Conservation (phyloP, 2,113 vertebrate genomes). For the Orycteropus afer region DNA sequence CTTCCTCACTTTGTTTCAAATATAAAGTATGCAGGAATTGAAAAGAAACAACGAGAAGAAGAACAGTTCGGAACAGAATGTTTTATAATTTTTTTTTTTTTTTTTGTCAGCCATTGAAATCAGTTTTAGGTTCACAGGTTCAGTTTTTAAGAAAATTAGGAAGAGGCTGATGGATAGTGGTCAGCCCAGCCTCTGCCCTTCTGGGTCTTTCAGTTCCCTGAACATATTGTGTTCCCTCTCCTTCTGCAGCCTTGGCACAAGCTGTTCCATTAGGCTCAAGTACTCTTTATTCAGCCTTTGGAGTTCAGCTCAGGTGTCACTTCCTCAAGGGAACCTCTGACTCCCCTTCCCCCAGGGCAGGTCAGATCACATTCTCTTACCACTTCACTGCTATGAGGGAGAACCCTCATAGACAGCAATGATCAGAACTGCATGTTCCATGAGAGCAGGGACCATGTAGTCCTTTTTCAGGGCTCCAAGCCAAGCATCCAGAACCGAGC, state of each 20-base stretch:
- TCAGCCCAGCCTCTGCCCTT: not conserved
- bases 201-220: not conserved
- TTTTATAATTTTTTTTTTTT: not conserved
- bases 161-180: not conserved
- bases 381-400: not conserved
- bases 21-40: constrained; percentile 17
- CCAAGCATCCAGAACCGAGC: not conserved
- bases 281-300: not conserved
- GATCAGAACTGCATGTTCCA: fast-evolving
- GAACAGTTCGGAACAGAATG: not conserved
- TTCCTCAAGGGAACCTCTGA: not conserved
- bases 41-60: not conserved
- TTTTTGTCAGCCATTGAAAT: not conserved
- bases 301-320: not conserved
- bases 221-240: not conserved
- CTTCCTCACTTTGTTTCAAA: constrained; percentile 41
- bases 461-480: not conserved
- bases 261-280: not conserved
- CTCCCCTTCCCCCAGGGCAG: not conserved
- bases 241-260: not conserved
- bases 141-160: not conserved
- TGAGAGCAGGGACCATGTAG: not conserved
- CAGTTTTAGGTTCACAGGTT: not conserved
- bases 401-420: not conserved
- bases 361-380: not conserved